Percentiles rank a stretch among this genome's conserved stretches.
Evolutionary conservation across 2,797 vertebrate species (phyloP).

Genomic region (Sebastes diaconus): DNA sequence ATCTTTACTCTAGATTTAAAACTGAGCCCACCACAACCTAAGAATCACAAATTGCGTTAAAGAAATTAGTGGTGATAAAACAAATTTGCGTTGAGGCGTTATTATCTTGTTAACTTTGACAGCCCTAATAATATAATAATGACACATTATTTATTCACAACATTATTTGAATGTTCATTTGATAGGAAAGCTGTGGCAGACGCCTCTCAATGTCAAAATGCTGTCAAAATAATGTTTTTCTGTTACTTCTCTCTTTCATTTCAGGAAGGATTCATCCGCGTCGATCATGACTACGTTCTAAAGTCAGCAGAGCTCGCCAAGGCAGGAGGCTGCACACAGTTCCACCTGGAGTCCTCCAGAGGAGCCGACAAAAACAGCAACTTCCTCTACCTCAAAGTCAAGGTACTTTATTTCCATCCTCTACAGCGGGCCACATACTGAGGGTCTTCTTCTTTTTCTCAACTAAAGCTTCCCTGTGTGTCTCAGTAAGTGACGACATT

Average conservation of each 20-base stretch:
- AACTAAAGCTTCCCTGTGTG: not conserved
- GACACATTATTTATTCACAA: not conserved
- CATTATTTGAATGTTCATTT: not conserved
- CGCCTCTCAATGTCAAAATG: not conserved
- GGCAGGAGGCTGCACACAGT: slow-evolving; percentile 89
- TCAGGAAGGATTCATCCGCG: slow-evolving; percentile 89
- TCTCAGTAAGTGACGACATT: not conserved
- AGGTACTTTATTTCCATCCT: slow-evolving; percentile 60
- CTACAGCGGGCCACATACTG: not conserved
- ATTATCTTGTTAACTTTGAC: too few relatives aligned
- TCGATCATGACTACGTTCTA: slow-evolving; percentile 91
- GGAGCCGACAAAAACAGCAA: slow-evolving; percentile 82
- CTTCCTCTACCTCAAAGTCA: slow-evolving; percentile 85
- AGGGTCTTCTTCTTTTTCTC: not conserved
- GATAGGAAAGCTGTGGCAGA: not conserved
- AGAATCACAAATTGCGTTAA: too few relatives aligned
- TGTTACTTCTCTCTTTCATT: not conserved
- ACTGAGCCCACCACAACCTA: too few relatives aligned
- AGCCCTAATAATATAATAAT: too few relatives aligned
- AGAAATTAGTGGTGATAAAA: too few relatives aligned
- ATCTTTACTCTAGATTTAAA: too few relatives aligned
- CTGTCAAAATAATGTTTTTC: not conserved
- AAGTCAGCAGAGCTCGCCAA: slow-evolving; percentile 90
- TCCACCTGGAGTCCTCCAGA: slow-evolving; percentile 86
- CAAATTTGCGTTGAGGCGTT: too few relatives aligned